Percentiles rank a stretch among this genome's conserved stretches.
These are phyloP conservation scores for Trachymyrmex cornetzi DNA, from an alignment of 1,140 invertebrate species.

Conservation along the genomic window DNA sequence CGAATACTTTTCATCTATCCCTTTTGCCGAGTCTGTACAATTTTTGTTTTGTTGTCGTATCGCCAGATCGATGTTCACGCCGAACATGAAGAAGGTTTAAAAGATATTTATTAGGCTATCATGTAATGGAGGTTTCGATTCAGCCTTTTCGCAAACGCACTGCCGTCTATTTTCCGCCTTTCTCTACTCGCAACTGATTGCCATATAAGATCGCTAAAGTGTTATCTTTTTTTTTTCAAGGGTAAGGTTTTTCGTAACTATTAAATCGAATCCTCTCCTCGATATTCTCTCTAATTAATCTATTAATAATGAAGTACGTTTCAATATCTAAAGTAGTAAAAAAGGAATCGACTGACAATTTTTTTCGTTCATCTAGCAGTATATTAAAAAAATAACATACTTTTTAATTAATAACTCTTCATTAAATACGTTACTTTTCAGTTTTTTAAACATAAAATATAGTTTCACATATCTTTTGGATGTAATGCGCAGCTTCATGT, in stretches of 20 bases:
- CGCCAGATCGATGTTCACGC: conserved; percentile 37
- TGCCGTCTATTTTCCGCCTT: conserved; percentile 18
- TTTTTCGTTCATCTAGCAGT: not conserved
- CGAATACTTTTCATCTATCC: conserved; percentile 67
- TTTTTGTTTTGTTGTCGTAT: conserved; percentile 22
- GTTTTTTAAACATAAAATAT: conserved; percentile 7
- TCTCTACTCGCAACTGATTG: conserved; percentile 55
- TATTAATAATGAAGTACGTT: conserved; percentile 1
- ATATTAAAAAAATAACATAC: conserved; percentile 14
- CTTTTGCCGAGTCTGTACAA: conserved; percentile 46
- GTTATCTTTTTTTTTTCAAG: conserved; percentile 16
- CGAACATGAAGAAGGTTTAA: conserved; percentile 73
- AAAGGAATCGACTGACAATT: conserved; percentile 29
- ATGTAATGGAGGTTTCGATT: conserved; percentile 46
- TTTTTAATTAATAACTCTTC: too few relatives aligned
- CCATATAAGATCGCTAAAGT: conserved; percentile 36
- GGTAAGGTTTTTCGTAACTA: not conserved
- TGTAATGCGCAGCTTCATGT: not conserved
- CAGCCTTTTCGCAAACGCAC: conserved; percentile 30
- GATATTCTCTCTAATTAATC: conserved; percentile 17
- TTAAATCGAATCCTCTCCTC: conserved; percentile 11
- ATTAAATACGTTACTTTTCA: too few relatives aligned
- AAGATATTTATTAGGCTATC: conserved; percentile 65
- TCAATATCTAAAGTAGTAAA: conserved; percentile 19
- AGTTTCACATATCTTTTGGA: not conserved